phyloP scores from a whole-genome alignment of 1,140 invertebrate species.

The Dendrolimus punctatus region DNA sequence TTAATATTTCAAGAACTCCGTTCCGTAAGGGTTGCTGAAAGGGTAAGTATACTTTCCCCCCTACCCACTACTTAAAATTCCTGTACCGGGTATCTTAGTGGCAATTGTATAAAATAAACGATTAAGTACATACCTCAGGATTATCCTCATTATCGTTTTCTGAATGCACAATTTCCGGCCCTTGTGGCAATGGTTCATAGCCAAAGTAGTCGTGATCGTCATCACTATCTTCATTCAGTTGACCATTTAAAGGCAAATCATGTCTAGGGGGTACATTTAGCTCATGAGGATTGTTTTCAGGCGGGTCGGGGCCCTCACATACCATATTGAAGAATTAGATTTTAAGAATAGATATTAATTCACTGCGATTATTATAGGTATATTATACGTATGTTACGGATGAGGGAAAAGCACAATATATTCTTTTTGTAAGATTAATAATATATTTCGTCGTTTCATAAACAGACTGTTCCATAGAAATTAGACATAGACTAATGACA shows the following conservation, averaged over 20 bases:
- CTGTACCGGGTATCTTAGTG: not conserved
- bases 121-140: slow-evolving; percentile 17
- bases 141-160: slow-evolving; percentile 46
- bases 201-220: slow-evolving; percentile 57
- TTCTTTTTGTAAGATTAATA: no score
- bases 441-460: no score
- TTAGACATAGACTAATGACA: no score
- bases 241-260: slow-evolving; percentile 45
- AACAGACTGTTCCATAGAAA: no score
- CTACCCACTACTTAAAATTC: no score
- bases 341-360: slow-evolving; percentile 3
- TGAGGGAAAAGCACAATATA: no score
- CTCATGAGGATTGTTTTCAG: slow-evolving; percentile 52
- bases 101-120: not conserved
- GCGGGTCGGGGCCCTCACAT: slow-evolving; percentile 57
- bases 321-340: slow-evolving; percentile 32
- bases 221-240: slow-evolving; percentile 51
- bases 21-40: no score
- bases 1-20: no score
- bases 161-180: slow-evolving; percentile 38
- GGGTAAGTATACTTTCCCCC: no score
- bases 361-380: not conserved
- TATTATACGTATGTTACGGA: not conserved
- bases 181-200: slow-evolving; percentile 57
- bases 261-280: slow-evolving; percentile 47